Conservation (phyloP, 2,888 invertebrate genomes). For the Odontocolon sp. region DNA sequence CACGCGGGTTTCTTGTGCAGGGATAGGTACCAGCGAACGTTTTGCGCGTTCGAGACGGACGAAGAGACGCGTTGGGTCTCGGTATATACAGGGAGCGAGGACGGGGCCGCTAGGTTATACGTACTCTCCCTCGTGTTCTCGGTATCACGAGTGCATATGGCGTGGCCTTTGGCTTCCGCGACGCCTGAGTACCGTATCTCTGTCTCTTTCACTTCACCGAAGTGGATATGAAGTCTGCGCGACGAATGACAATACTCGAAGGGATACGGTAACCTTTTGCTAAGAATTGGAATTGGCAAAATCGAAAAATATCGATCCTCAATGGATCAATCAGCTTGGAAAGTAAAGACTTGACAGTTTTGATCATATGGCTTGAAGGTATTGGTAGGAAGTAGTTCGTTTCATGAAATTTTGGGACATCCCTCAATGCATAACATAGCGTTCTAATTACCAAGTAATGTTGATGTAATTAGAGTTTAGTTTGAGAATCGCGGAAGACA, state of each 20-base stretch:
- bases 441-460: not conserved
- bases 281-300: not conserved
- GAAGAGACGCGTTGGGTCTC: slow-evolving; percentile 7
- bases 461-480: slow-evolving; percentile 23
- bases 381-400: too few species aligned
- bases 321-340: too few species aligned
- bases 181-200: slow-evolving; percentile 16
- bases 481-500: slow-evolving; percentile 16
- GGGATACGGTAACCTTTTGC: not conserved
- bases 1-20: slow-evolving; percentile 65
- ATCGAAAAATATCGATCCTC: not conserved
- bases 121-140: slow-evolving; percentile 25
- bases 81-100: slow-evolving; percentile 6
- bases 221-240: not conserved
- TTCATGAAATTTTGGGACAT: too few species aligned
- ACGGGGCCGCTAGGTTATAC: slow-evolving; percentile 19
- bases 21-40: slow-evolving; percentile 19
- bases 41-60: slow-evolving; percentile 28
- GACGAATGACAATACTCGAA: slow-evolving; percentile 25
- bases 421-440: not conserved
- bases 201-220: slow-evolving; percentile 16
- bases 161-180: slow-evolving; percentile 40
- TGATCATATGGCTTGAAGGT: too few species aligned
- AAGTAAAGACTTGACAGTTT: too few species aligned
- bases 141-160: slow-evolving; percentile 23